Percentiles rank a stretch among this genome's conserved stretches.
Conservation (phyloP, 2,113 vertebrate genomes). For the Thalassarche chlororhynchos region DNA sequence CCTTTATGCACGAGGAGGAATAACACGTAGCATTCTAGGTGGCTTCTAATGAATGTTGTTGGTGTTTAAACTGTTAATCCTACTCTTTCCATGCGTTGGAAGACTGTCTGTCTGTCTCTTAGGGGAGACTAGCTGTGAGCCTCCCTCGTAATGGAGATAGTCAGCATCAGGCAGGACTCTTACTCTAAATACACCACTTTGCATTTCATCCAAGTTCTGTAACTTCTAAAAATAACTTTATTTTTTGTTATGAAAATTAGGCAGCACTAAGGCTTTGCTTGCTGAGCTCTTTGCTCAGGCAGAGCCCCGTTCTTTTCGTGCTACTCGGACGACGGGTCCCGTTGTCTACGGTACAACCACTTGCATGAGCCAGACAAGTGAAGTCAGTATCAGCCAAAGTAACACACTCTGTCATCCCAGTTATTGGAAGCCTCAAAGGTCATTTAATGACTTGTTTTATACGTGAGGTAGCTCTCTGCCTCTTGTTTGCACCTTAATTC, state of each 20-base stretch:
- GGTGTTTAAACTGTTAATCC: neutral
- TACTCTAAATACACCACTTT: neutral
- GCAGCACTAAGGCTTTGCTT: neutral
- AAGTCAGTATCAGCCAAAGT: neutral
- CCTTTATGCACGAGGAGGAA: neutral
- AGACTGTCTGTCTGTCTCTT: neutral
- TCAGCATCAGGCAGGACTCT: neutral
- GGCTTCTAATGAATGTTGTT: neutral
- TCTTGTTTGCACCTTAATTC: neutral
- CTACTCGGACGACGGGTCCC: rapidly evolving
- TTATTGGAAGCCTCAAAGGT: neutral
- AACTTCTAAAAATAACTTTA: neutral
- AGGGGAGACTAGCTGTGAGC: neutral
- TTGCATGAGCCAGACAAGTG: neutral
- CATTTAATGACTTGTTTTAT: neutral
- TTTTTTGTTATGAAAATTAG: neutral
- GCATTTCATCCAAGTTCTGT: neutral
- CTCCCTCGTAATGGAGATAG: neutral
- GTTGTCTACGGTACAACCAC: neutral
- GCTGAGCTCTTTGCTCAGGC: neutral
- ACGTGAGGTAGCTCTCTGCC: neutral
- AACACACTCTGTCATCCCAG: neutral
- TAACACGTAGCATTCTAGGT: neutral
- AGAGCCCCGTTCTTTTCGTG: neutral
- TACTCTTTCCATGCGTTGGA: neutral